Base-by-base conservation (phyloP, 2,797 vertebrate species). In the Sebastolobus alascanus region DNA sequence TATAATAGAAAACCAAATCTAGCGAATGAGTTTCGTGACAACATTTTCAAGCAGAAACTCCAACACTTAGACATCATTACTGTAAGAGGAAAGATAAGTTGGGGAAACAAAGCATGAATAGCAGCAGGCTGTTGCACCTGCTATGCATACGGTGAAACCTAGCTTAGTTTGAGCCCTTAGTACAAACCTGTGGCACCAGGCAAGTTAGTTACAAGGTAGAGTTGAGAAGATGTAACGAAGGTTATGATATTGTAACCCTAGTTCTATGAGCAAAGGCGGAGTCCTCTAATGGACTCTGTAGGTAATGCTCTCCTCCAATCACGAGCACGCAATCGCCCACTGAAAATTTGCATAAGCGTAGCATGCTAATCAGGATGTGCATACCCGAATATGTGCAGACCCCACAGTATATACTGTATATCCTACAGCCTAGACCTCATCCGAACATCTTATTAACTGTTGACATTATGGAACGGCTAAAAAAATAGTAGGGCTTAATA, bases 1-100 rank as follows among this genome's bases (percentile, higher is more conserved):
- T 46, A 6, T 58, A 67, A 60, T 25, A 4, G 20, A 66, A 77
- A 52, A 52, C 2, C 37, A 40, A 27, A 73, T 11, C 18, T 8
- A 66, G 20, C 7, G 54, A 76, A 76, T 67, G 3, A 56, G 54
- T 46, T 67, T 50, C 25, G 22, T 58, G 33, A 54, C 56, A 66
- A n/a, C 35, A 11, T 59, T 63, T 54, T 60, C 31, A 35, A 54
- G 18, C 27, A 29, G 33, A 16, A 46, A 5, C 50, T 29, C 31
- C 46, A 67, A 8, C 69, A 55, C 29, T 67, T 75, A 35, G 7
- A 9, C 6, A 8, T 43, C 56, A 77, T 71, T 27, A 25, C 33
- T 25, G n/a, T 40, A 55, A n/a, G 8, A 52, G 25, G 54, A 20
- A 59, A 2, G 20, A 40, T 35, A 9, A 7, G 31, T n/a, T n/a